These are phyloP conservation scores for Aurelia sp. DNA, from an alignment of 30 jellyfish, hydroid and myxozoan genomes.

Conservation along the genomic window DNA sequence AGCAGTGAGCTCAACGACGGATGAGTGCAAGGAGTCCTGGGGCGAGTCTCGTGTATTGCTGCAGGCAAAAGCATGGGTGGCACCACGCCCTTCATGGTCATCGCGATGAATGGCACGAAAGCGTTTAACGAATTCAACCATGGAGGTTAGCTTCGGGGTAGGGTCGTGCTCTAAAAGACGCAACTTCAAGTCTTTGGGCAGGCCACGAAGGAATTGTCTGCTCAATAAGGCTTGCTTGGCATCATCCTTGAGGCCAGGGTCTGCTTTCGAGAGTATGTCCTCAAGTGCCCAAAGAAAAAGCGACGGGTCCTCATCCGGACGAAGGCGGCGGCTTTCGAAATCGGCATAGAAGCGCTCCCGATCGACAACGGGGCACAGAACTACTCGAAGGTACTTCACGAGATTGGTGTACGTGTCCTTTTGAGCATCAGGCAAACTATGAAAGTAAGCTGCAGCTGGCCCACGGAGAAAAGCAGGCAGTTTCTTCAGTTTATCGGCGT, in stretches of 20 bases:
- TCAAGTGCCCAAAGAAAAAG: too few relatives aligned
- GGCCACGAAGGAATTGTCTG: conserved; percentile 16
- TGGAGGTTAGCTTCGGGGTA: conserved; percentile 3
- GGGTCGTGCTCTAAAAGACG: conserved; percentile 19
- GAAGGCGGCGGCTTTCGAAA: too few relatives aligned
- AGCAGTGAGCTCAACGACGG: conserved; percentile 8
- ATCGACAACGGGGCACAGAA: too few relatives aligned
- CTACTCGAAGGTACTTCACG: too few relatives aligned
- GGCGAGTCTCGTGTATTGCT: background rate
- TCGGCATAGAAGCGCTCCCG: too few relatives aligned
- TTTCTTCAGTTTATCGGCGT: too few relatives aligned
- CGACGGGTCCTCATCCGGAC: too few relatives aligned
- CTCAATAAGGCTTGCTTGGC: conserved; percentile 13
- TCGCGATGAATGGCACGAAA: background rate
- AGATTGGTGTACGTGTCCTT: too few relatives aligned
- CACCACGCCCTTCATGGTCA: background rate
- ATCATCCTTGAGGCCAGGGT: background rate
- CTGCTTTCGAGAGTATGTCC: too few relatives aligned
- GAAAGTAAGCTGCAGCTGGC: too few relatives aligned
- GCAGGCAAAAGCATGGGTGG: background rate
- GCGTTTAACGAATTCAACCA: background rate
- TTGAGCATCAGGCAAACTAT: too few relatives aligned
- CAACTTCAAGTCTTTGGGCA: background rate
- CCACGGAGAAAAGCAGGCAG: too few relatives aligned
- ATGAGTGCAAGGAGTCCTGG: background rate